Conservation (phyloP, 1,140 invertebrate species). For the Calephelis virginiensis region DNA sequence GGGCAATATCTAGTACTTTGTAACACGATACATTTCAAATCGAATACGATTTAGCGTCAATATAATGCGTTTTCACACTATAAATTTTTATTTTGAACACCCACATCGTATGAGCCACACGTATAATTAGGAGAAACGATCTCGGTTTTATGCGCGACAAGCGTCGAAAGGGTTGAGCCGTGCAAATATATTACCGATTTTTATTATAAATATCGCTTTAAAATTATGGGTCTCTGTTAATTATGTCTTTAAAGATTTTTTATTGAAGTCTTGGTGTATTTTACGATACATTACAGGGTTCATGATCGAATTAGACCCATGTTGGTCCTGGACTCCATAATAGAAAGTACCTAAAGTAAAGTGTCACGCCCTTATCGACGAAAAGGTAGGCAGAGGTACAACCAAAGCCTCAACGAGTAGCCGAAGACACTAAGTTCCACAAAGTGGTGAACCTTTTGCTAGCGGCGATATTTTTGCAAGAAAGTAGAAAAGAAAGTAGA, state of each 20-base stretch:
- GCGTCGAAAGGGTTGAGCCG: conserved; percentile 65
- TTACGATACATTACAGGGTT: conserved; percentile 19
- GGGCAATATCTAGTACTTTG: too few relatives aligned
- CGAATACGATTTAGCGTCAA: conserved; percentile 44
- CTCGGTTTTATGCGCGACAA: conserved; percentile 69
- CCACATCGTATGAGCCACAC: conserved; percentile 62
- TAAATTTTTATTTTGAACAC: conserved; percentile 75
- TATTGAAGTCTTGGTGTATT: conserved; percentile 40
- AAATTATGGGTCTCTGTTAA: conserved; percentile 53
- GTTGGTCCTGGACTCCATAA: too few relatives aligned
- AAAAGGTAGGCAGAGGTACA: too few relatives aligned
- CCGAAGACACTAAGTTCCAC: too few relatives aligned
- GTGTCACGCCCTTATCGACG: too few relatives aligned
- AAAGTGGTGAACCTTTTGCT: too few relatives aligned
- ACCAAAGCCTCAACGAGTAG: too few relatives aligned
- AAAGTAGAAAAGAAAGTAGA: too few relatives aligned
- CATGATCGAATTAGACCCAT: too few relatives aligned
- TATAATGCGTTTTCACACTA: conserved; percentile 61
- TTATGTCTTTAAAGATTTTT: conserved; percentile 60
- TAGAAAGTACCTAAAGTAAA: too few relatives aligned
- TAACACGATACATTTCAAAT: not conserved
- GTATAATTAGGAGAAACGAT: conserved; percentile 74
- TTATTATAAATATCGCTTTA: conserved; percentile 65
- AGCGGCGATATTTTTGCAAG: too few relatives aligned
- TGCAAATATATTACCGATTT: conserved; percentile 69